A percentile compares a stretch with the other conserved stretches of the same genome.
Conservation (phyloP, 2,113 vertebrate genomes). For the Rhea pennata region DNA sequence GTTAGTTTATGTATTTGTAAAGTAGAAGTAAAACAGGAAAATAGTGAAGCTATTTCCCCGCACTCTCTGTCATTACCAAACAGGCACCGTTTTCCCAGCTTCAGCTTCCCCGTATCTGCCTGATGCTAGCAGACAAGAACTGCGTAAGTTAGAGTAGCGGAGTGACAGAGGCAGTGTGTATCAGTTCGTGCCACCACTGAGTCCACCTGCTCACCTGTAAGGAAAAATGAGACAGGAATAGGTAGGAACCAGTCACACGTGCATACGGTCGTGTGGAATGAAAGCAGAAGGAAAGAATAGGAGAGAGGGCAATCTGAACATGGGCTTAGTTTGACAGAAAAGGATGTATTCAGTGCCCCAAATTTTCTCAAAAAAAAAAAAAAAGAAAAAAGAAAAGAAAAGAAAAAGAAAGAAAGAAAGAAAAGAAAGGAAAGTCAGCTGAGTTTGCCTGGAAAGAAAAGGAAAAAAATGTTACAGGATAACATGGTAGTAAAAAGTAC, state of each 20-base stretch:
- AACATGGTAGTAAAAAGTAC: not conserved
- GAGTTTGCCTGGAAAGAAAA: too few species aligned
- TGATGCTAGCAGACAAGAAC: not conserved
- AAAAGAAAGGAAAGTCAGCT: too few species aligned
- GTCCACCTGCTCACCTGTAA: not conserved
- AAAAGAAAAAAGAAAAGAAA: too few species aligned
- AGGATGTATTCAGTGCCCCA: too few species aligned
- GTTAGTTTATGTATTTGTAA: not conserved
- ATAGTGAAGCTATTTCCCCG: not conserved
- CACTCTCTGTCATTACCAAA: not conserved
- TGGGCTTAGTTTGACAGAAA: not conserved
- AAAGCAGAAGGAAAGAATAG: not conserved
- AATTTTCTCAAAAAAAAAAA: too few species aligned
- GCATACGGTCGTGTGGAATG: not conserved
- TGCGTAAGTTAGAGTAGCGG: not conserved
- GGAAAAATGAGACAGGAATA: not conserved
- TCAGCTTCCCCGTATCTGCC: not conserved
- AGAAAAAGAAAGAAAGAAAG: too few species aligned
- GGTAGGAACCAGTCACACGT: not conserved
- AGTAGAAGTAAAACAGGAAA: not conserved
- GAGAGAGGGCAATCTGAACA: not conserved
- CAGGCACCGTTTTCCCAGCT: not conserved
- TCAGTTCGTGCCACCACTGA: too few species aligned
- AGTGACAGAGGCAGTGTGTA: not conserved
- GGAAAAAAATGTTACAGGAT: not conserved